Base-by-base conservation (phyloP, 2,113 vertebrate species). In the Alaudala cheleensis region DNA sequence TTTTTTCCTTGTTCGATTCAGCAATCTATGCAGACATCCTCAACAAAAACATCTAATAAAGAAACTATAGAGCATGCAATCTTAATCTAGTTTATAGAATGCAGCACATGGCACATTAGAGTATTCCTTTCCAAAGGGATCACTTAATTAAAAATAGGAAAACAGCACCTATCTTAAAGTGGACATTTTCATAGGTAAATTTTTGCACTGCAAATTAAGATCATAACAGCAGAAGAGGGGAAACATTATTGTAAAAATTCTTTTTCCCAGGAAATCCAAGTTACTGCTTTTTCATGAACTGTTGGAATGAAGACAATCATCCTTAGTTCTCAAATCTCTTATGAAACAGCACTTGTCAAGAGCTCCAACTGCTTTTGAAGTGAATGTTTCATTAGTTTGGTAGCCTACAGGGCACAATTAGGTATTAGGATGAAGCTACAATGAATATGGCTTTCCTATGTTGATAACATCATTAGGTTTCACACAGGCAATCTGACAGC, bases 11-110 rank as follows among this genome's bases (percentile, higher is more conserved):
- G 39, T 89, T 86, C 49, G 37, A 47, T 51, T 86, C 65, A 37
- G n/a, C 65, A 86, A 73, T 42, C 15, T 31, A 84, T 37, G 33
- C 56, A 88, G 74, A 70, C 61, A 88, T 50, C 49, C 86, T 90
- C 73, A 94, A 70, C 15, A 95, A 86, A 96, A 92, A 60, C 29
- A 78, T 74, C 61, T 82, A 94, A 60, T 47, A 92, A 88, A 79
- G 69, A 74, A 65, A 91, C 71, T 93, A 96, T 62, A 92, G 49
- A 93, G 62, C 96, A 95, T 94, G 88, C 93, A 91, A 72, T 60
- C 37, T 95, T 89, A 78, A 9, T 86, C 37, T 91, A 81, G 26
- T 69, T 92, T 67, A 85, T 2, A 92, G n/a, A 77, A 69, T 65
- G 29, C 53, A 92, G 73, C 40, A 92, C 72, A 71, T 73, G 65